Evolutionary conservation across 2,888 invertebrate genomes (phyloP), one percentile per base, ranked within the genome.

Genomic region (Thelaira solivaga): DNA sequence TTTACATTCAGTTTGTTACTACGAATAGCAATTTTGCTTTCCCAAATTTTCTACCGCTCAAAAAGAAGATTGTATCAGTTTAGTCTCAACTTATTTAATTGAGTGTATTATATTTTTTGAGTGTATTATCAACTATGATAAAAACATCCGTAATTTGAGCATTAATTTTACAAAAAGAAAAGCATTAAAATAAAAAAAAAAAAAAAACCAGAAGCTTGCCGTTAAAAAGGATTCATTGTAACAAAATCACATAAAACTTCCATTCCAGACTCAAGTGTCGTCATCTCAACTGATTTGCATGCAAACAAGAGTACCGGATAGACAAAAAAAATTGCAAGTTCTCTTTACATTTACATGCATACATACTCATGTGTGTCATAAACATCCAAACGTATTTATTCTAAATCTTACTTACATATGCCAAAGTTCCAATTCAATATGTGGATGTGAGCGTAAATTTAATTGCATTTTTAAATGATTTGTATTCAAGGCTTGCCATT

Each of bases 201-300:
- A 16, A 7, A 24, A 34, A 2, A 26, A 18, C 55, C 57, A 57
- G 64, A 47, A 57, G 16, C 41, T 57, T 41, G 13, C 29, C 24
- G 59, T 61, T 24, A 69, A 49, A 49, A 69, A 62, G 62, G 64
- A 64, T 69, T 76, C 76, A 69, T 75, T 75, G 49, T 57, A 24
- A 36, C 64, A 43, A 34, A 64, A 57, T 43, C 34, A 51, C 16
- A 55, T 45, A 20, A 34, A 51, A 20, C n/a, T n/a, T n/a, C n/a
- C n/a, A n/a, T 41, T 34, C 26, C 26, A 57, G 76, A 69, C 69
- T 76, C 76, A 76, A 76, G 76, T 69, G 64, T 49, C n/a, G n/a
- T n/a, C 55, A 51, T 41, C 59, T 16, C 22, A 51, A 45, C 34
- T 61, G 43, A 53, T 67, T 62, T 39, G 22, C 26, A 45, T 53